Conservation (phyloP, 2,797 vertebrate species). For the Merluccius polli region DNA sequence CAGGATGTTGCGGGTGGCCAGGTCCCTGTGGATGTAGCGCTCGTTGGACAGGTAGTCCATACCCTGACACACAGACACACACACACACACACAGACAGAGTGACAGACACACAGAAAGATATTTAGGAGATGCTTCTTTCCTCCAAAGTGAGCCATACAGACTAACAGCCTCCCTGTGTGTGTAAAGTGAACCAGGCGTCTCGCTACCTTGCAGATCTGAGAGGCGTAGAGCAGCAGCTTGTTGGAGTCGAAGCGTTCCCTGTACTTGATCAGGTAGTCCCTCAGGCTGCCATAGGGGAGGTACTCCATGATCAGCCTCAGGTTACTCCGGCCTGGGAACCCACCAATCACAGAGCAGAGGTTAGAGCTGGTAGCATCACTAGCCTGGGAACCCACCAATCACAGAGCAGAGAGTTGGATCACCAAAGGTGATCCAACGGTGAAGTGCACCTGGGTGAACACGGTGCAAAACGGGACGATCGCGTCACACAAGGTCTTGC, state of each 20-base stretch:
- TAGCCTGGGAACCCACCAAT: slow-evolving; percentile 62
- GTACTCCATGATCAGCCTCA: slow-evolving; percentile 96
- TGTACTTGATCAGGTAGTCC: slow-evolving; percentile 95
- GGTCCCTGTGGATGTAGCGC: slow-evolving; percentile 94
- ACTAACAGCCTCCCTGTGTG: neutral
- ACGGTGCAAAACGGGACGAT: too few relatives aligned
- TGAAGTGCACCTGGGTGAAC: too few relatives aligned
- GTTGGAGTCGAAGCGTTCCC: slow-evolving; percentile 85
- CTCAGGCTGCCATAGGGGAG: slow-evolving; percentile 93
- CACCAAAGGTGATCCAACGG: neutral
- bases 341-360: slow-evolving; percentile 9
- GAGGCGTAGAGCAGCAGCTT: slow-evolving; percentile 89
- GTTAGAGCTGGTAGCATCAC: neutral
- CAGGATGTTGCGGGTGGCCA: slow-evolving; percentile 94
- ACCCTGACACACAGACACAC: slow-evolving; percentile 69
- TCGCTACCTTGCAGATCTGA: slow-evolving; percentile 92
- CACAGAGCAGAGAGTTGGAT: neutral
- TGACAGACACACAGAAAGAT: neutral
- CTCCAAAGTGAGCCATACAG: neutral
- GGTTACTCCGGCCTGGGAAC: slow-evolving; percentile 81
- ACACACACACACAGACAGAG: neutral
- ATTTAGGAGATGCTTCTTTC: neutral
- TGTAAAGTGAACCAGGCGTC: neutral
- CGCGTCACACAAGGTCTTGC: too few relatives aligned
- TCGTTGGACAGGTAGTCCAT: slow-evolving; percentile 95